Base-by-base conservation (phyloP, 2,888 invertebrate species). In the Nymphalis c-album region DNA sequence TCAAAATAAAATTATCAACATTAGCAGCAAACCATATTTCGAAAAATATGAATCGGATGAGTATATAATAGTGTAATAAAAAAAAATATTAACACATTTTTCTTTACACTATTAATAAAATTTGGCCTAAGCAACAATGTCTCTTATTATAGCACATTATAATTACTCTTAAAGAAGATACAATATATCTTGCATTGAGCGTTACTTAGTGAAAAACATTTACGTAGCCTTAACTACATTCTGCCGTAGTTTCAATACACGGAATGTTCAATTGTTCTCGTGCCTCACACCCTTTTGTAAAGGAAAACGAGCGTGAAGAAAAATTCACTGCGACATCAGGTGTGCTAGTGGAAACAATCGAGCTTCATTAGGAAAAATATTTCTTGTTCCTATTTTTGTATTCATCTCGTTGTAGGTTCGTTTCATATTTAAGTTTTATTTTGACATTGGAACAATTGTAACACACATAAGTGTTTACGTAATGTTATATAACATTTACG, bases 331-430 rank as follows among this genome's bases (percentile, higher is more conserved):
- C 71, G 74, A 76, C 76, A 78, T 75, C 81, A 80, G 80, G 80
- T 80, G 81, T 71, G 76, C 74, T 65, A 67, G 68, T 72, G 75
- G 75, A 78, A 79, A 81, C 83, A 82, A 83, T 82, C 78, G 79
- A 68, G 75, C 78, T 80, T 83, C 80, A 82, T 83, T 80, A 81
- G 74, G 72, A 68, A 74, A 77, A 78, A 77, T 77, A 75, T 71
- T 76, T 76, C 75, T 60, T 69, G 71, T 68, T 74, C 73, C 68
- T 60, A 70, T 75, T n/a, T 40, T 57, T 59, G 47, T 60, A 64
- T 64, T 55, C 18, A 48, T 58, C 22, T 61, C 58, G 57, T 48
- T 58, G 61, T 58, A 63, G 46, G 51, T 18, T 47, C 50, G 47
- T 62, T 53, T 40, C 35, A 51, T n/a, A 16, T 53, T 57, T 17